Evolutionary conservation across 2,113 vertebrate species (phyloP).

Genomic region (Sceloporus undulatus): DNA sequence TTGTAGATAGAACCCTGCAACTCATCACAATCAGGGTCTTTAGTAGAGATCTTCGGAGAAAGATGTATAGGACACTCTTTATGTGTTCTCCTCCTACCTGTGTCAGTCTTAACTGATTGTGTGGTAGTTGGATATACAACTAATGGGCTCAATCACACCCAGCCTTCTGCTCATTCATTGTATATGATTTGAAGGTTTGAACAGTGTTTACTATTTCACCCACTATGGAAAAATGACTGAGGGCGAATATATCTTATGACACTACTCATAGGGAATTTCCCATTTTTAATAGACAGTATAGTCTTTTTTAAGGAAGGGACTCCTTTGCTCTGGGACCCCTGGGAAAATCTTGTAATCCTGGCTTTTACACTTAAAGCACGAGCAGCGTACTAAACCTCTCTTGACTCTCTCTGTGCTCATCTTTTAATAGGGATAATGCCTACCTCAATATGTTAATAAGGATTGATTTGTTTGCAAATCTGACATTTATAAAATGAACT

Average conservation of each 20-base stretch:
- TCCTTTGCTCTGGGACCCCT: conserved; percentile 6
- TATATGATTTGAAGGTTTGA: neutral
- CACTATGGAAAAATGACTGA: neutral
- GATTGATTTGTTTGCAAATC: conserved; percentile 8
- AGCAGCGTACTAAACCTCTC: conserved; percentile 62
- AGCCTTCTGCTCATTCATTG: neutral
- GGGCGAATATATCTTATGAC: neutral
- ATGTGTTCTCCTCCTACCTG: neutral
- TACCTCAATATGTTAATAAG: neutral
- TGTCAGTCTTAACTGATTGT: neutral
- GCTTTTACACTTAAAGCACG: conserved; percentile 55
- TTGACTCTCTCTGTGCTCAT: conserved; percentile 26
- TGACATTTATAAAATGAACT: neutral
- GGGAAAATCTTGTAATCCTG: conserved; percentile 64
- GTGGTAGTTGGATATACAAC: neutral
- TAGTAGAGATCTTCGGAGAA: neutral
- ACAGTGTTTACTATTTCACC: neutral
- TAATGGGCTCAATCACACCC: no score
- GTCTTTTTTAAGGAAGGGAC: conserved; percentile 13
- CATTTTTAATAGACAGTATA: neutral
- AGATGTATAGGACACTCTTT: neutral
- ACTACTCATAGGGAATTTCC: conserved; percentile 8
- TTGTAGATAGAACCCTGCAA: neutral
- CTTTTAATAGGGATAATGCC: conserved; percentile 61
- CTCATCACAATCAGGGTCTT: neutral